phyloP scores from a whole-genome alignment of 2,888 invertebrate genomes.

The Emesis furor region DNA sequence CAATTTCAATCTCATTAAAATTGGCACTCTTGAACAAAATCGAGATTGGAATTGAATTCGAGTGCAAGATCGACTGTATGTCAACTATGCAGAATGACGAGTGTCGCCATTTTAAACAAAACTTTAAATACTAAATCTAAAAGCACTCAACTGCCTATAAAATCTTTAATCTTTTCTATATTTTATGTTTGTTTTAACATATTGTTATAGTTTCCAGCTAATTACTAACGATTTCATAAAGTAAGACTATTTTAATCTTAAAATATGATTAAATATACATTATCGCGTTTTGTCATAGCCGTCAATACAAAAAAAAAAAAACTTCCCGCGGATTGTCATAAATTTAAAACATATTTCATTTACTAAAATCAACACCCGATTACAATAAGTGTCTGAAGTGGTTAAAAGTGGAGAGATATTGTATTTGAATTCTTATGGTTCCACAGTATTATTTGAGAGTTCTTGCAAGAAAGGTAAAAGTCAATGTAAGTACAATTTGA shows the following conservation, averaged over 20 bases:
- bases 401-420: no score
- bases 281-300: background rate
- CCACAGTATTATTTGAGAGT: no score
- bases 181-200: no score
- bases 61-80: background rate
- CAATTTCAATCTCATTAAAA: background rate
- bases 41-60: background rate
- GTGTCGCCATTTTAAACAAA: background rate
- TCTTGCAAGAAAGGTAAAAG: no score
- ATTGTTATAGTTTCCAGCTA: no score
- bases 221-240: no score
- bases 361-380: background rate
- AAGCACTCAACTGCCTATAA: background rate
- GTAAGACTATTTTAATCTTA: background rate
- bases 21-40: background rate
- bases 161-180: no score
- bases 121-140: background rate
- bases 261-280: background rate
- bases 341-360: background rate
- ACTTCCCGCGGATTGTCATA: background rate
- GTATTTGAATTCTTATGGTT: no score
- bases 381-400: background rate
- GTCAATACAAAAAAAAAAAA: background rate
- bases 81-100: background rate
- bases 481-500: no score